Evolutionary conservation across 2,113 vertebrate genomes (phyloP), one percentile per base, ranked within the genome.

Genomic region (Colistium nudipinnis): DNA sequence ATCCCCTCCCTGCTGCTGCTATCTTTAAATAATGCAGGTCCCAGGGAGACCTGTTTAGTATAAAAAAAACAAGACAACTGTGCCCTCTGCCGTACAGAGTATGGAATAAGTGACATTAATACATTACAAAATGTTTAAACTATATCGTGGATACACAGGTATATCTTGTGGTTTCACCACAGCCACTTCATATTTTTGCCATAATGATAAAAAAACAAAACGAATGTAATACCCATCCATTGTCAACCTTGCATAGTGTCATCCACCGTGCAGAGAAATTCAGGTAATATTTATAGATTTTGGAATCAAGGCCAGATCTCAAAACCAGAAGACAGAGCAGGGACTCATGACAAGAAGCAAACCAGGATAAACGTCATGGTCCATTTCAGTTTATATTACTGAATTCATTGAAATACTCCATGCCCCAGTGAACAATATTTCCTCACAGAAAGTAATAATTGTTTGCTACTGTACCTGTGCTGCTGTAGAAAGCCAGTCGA

Each of bases 401-500:
- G n/a, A 3, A 1, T 19, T 28, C 14, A 45, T 36, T 19, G 45
- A 28, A 17, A 14, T 5, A 19, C 27, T 43, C n/a, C 7, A 44
- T 36, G 47, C 10, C 24, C 12, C 12, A 31, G 30, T 7, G 13
- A 48, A 14, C 16, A 5, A 49, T 14, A 4, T 27, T 0, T 16
- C 11, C 24, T 14, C 16, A 14, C 2, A 27, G 39, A 51, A 22
- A 64, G 17, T 16, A 22, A 47, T 8, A 3, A 52, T 30, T 47
- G 17, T 17, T 38, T 27, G 12, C 6, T 1, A 3, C 17, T 62
- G 20, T 93, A 98, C 97, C 97, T 0, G 97, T 98, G 87, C 97
- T 98, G 80, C 96, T 98, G 88, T 98, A 98, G 93, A 98, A 98
- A 73, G 96, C 96, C 80, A 98, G 90, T 70, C 95, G 94, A 12